Evolutionary conservation across 2,113 vertebrate species (phyloP).

Genomic region (Gnathonemus longibarbis): DNA sequence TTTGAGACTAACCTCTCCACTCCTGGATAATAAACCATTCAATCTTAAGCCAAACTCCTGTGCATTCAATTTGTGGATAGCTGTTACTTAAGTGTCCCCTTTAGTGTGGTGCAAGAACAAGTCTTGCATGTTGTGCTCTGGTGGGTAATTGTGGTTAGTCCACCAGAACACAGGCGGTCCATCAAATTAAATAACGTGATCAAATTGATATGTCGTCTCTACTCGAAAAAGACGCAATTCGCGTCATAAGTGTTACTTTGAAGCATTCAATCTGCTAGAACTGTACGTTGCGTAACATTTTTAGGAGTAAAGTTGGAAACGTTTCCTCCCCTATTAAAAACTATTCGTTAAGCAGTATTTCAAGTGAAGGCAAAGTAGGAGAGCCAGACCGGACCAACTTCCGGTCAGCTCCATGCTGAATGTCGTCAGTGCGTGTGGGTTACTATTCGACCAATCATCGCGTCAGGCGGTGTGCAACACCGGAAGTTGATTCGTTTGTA

Average conservation of each 20-base stretch:
- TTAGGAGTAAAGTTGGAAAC: not conserved
- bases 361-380: not conserved
- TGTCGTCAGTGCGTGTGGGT: not conserved
- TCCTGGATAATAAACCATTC: slow-evolving; percentile 34
- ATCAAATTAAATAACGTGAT: not conserved
- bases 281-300: not conserved
- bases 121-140: not conserved
- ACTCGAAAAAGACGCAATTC: no score
- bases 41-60: not conserved
- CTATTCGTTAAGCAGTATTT: not conserved
- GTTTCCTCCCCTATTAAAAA: not conserved
- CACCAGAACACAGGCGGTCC: not conserved
- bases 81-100: not conserved
- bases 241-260: not conserved
- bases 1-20: not conserved
- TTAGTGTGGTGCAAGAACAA: not conserved
- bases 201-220: not conserved
- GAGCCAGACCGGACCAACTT: not conserved
- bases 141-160: not conserved
- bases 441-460: not conserved
- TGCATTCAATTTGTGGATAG: not conserved
- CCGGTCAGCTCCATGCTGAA: not conserved
- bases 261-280: not conserved
- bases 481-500: not conserved
- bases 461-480: not conserved